Base-by-base conservation (phyloP, 2,888 invertebrate species). In the Orthosia cruda region DNA sequence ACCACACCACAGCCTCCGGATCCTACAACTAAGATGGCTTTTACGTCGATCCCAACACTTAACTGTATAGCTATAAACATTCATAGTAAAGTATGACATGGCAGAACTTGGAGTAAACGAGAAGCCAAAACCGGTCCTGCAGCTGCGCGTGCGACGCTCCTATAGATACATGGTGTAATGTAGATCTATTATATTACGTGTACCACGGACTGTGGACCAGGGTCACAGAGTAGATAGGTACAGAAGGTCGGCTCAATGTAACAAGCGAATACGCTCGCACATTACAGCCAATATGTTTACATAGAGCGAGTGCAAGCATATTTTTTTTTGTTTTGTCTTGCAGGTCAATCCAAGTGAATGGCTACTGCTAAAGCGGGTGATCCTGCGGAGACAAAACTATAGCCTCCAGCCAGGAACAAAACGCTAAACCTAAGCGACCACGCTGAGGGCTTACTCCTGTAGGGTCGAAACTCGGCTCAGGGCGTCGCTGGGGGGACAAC, bases 41-140 rank as follows among this genome's bases (percentile, higher is more conserved):
- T 77, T 76, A 80, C 77, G 84, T 72, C 57, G 76, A 85, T 85
- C 85, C 69, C 71, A 84, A 63, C 70, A 79, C 62, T 81, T 81
- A 85, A 85, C 74, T 77, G 85, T 86, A 77, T 74, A 84, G 40
- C 76, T 80, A 85, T 74, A 78, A 84, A 84, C 78, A 76, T 80
- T 70, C 76, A 86, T 88, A 84, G 86, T 82, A 88, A 88, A 88
- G 87, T 88, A 92, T 91, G 92, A 93, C 91, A 90, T 80, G 88
- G 89, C 89, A 91, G 88, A 89, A 87, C 87, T 87, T 84, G 87
- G 91, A 92, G 93, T 93, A 93, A 94, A 91, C 94, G 92, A 93
- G 94, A 93, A 93, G 92, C 89, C 78, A 86, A 86, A 95, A 96
- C 96, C 96, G 95, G 96, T 96, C 92, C 88, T 91, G 95, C 96